These are phyloP conservation scores for Tortricodes alternella DNA, from an alignment of 2,888 invertebrate genomes.

Conservation along the genomic window DNA sequence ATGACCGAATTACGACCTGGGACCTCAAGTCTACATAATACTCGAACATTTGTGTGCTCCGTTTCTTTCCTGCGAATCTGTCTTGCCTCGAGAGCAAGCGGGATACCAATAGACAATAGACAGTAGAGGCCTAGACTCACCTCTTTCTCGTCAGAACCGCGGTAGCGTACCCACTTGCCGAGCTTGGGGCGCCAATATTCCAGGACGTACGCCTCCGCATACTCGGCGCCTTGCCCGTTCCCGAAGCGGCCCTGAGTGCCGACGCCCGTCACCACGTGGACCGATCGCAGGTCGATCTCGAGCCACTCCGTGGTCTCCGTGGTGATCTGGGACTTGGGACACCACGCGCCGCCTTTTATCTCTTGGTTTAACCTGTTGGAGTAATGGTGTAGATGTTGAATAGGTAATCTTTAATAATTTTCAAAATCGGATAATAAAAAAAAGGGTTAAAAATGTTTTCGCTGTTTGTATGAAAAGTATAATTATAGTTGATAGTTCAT, in stretches of 20 bases:
- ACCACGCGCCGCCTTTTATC: constrained; percentile 95
- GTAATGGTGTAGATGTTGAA: not conserved
- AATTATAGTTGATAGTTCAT: too few relatives aligned
- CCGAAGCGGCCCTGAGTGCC: constrained; percentile 95
- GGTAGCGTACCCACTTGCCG: constrained; percentile 92
- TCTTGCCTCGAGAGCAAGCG: too few relatives aligned
- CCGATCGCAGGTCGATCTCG: constrained; percentile 89
- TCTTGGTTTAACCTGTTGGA: constrained; percentile 90
- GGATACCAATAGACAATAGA: too few relatives aligned
- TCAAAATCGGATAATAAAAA: too few relatives aligned
- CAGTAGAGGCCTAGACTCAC: constrained; percentile 66
- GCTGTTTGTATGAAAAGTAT: too few relatives aligned
- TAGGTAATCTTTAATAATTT: too few relatives aligned
- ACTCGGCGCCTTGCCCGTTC: constrained; percentile 95
- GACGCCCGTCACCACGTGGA: constrained; percentile 91
- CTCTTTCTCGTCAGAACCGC: constrained; percentile 88
- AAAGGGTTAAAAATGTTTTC: too few relatives aligned
- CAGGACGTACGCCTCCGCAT: constrained; percentile 90
- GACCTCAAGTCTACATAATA: too few relatives aligned
- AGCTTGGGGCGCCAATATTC: constrained; percentile 93
- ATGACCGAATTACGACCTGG: too few relatives aligned
- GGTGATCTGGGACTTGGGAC: constrained; percentile 91
- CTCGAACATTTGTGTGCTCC: too few relatives aligned
- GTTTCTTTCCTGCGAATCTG: too few relatives aligned
- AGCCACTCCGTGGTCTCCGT: constrained; percentile 90